phyloP scores from a whole-genome alignment of 2,113 vertebrate genomes.

The Progne subis region DNA sequence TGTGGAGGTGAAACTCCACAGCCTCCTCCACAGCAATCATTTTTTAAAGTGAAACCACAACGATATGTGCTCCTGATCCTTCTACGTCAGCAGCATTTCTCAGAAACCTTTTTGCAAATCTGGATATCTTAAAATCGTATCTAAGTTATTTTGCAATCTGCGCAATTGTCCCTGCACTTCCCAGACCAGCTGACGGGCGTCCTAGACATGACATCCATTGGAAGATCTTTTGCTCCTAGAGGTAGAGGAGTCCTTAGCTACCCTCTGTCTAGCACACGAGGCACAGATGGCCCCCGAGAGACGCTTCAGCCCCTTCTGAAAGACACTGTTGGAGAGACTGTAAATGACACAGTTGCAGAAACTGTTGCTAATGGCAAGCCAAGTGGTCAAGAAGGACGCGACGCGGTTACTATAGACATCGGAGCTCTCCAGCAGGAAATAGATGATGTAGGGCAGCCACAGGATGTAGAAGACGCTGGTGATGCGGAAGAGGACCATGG shows the following conservation, averaged over 20 bases:
- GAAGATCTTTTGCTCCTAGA: conserved; percentile 76
- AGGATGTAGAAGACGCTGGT: conserved; percentile 98
- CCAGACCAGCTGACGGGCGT: conserved; percentile 36
- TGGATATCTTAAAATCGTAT: conserved; percentile 34
- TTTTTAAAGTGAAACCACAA: conserved; percentile 58
- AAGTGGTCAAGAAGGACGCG: conserved; percentile 94
- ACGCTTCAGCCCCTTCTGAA: conserved; percentile 93
- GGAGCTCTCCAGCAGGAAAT: conserved; percentile 95
- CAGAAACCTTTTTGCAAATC: conserved; percentile 72
- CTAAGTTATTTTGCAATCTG: conserved; percentile 38
- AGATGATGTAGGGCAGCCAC: conserved; percentile 97
- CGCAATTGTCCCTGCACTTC: conserved; percentile 32
- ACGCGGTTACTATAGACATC: conserved; percentile 84
- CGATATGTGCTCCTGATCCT: conserved; percentile 48
- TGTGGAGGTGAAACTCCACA: conserved; percentile 37
- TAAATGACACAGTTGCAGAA: conserved; percentile 99
- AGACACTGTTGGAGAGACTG: conserved; percentile 97
- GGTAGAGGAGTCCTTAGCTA: conserved; percentile 77
- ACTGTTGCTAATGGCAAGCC: conserved; percentile 99
- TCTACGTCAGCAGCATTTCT: conserved; percentile 57
- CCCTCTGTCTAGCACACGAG: conserved; percentile 83
- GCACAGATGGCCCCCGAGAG: conserved; percentile 86
- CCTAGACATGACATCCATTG: conserved; percentile 78
- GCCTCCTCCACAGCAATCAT: conserved; percentile 40
- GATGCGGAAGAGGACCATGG: conserved; percentile 95